Evolutionary conservation across 1,140 invertebrate genomes (phyloP).

Genomic region (Papilio polyxenes): DNA sequence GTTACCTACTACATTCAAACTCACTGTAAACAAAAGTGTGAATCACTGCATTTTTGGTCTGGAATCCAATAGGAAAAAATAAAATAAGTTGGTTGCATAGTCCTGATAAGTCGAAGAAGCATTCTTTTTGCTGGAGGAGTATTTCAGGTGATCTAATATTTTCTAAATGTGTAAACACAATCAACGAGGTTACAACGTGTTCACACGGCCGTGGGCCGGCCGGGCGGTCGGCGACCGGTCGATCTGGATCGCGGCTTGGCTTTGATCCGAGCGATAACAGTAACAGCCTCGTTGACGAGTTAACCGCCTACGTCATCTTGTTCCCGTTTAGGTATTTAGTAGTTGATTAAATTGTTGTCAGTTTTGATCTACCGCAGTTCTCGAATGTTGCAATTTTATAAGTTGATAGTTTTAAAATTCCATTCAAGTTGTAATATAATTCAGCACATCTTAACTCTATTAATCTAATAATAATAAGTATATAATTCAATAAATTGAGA

Average conservation of each 20-base stretch:
- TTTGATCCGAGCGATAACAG: conserved; percentile 29
- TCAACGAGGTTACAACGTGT: conserved; percentile 4
- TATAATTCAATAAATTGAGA: too few relatives aligned
- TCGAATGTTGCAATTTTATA: conserved; percentile 13
- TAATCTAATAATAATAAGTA: neutral
- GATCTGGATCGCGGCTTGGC: conserved; percentile 25
- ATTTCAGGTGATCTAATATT: neutral
- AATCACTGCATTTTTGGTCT: too few relatives aligned
- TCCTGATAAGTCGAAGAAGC: too few relatives aligned
- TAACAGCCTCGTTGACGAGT: conserved; percentile 21
- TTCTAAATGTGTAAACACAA: neutral
- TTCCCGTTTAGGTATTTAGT: conserved; percentile 19
- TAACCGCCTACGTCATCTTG: conserved; percentile 31
- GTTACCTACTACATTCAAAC: too few relatives aligned
- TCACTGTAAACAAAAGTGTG: too few relatives aligned
- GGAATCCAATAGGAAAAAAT: too few relatives aligned
- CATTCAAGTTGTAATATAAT: neutral
- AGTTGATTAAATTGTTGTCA: conserved; percentile 2
- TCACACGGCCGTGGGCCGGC: conserved; percentile 14
- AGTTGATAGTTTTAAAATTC: neutral
- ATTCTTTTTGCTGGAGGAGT: neutral
- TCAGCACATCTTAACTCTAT: neutral
- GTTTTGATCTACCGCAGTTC: conserved; percentile 15
- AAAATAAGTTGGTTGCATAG: too few relatives aligned
- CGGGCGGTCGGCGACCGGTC: conserved; percentile 8